Evolutionary conservation across 2,797 vertebrate species (phyloP), one percentile per base, ranked within the genome.

Genomic region (Pristis pectinata): DNA sequence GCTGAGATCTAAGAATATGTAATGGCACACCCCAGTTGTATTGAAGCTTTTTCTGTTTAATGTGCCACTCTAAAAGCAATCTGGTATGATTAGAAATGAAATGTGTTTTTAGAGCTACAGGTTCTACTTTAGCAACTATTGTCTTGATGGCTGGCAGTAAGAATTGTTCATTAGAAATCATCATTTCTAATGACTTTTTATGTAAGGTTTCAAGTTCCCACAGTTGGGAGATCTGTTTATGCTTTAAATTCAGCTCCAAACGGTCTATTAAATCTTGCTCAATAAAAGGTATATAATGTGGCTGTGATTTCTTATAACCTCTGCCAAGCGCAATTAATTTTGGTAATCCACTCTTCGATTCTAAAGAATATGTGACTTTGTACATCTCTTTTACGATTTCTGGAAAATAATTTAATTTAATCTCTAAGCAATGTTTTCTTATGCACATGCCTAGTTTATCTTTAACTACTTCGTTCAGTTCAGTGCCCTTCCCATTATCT

Each of bases 211-310:
- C 17, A 74, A n/a, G 11, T 72, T 92, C 83, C 59, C 93, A 74
- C 22, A 94, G 41, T 22, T 80, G 0, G 44, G 49, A 93, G n/a
- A 95, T 79, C 59, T 92, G n/a, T 93, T 95, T 95, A 41, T 92
- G 95, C 79, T 91, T 94, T 83, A 95, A 72, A 34, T 95, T 94
- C 59, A 95, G 82, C 27, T 95, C 61, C 30, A 95, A 37, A 53
- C 82, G 41, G 83, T 61, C 41, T 10, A 93, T 24, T 30, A 8
- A 41, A 74, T 93, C 67, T 44, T 93, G 92, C 13, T 93, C 92
- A 49, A 93, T 74, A 53, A 93, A 74, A 93, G 56, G 59, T 83
- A 94, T 64, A 44, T 64, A 83, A 15, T 5, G 27, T 94, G 41
- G 56, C 27, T 94, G 30, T 79, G 24, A 17, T 83, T 80, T 94